Percentiles rank a stretch among this genome's conserved stretches.
Conservation (phyloP, 2,888 invertebrate species). For the Epinotia ramella region DNA sequence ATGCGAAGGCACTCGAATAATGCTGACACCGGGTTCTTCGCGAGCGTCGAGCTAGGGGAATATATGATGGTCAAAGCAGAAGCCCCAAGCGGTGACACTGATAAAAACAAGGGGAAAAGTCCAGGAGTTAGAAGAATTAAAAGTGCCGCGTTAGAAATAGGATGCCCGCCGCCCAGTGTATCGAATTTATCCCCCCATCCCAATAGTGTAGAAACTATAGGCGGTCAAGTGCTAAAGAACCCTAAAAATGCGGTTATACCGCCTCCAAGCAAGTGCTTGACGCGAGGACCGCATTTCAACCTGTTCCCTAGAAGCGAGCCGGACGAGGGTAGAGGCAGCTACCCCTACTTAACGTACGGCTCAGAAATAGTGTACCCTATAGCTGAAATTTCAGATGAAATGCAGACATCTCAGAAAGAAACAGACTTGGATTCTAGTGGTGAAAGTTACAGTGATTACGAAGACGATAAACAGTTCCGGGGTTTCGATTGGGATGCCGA, state of each 20-base stretch:
- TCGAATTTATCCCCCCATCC: constrained; percentile 92
- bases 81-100: constrained; percentile 76
- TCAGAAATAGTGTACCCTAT: constrained; percentile 93
- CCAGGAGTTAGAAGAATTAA: constrained; percentile 88
- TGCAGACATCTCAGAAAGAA: constrained; percentile 88
- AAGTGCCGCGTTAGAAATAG: constrained; percentile 89
- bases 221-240: constrained; percentile 88
- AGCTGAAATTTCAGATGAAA: constrained; percentile 93
- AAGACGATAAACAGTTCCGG: constrained; percentile 84
- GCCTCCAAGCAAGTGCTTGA: constrained; percentile 89
- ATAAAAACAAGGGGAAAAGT: constrained; percentile 84
- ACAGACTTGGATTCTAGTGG: constrained; percentile 86
- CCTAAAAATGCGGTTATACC: constrained; percentile 87
- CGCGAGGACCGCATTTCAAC: constrained; percentile 89
- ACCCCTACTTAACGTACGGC: constrained; percentile 88
- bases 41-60: constrained; percentile 81
- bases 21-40: constrained; percentile 85
- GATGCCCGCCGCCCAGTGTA: constrained; percentile 88
- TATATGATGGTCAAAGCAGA: constrained; percentile 83
- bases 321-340: constrained; percentile 89
- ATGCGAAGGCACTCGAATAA: constrained; percentile 87
- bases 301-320: constrained; percentile 87
- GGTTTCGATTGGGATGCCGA: constrained; percentile 83
- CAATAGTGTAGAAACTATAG: constrained; percentile 92
- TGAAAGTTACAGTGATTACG: constrained; percentile 87